These are phyloP conservation scores for Pomacea maculata DNA, from an alignment of 1,140 invertebrate species.

Conservation along the genomic window DNA sequence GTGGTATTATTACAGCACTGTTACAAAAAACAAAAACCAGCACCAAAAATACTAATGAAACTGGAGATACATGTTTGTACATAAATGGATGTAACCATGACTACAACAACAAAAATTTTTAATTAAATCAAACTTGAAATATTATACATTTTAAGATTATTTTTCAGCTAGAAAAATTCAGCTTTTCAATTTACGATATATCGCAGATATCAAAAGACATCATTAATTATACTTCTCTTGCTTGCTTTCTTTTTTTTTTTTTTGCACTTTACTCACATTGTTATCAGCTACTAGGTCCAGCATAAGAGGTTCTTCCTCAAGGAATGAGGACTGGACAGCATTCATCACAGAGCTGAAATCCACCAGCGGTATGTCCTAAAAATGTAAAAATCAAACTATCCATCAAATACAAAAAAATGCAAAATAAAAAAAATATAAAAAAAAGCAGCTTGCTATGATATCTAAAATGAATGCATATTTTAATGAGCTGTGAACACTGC, in stretches of 20 bases:
- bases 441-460: not conserved
- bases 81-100: too few relatives aligned
- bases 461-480: not conserved
- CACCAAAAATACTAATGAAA: not conserved
- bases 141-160: too few relatives aligned
- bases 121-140: too few relatives aligned
- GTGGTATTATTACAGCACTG: not conserved
- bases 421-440: not conserved
- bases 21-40: not conserved
- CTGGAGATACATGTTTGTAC: too few relatives aligned
- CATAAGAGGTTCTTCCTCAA: slow-evolving; percentile 55
- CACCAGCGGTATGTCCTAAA: slow-evolving; percentile 55
- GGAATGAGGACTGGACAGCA: slow-evolving; percentile 50
- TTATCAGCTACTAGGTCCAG: slow-evolving; percentile 56
- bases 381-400: slow-evolving; percentile 11
- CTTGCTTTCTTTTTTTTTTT: not conserved
- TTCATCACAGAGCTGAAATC: slow-evolving; percentile 51
- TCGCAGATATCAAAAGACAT: too few relatives aligned
- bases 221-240: not conserved
- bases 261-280: slow-evolving; percentile 43
- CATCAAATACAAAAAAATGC: slow-evolving; percentile 1
- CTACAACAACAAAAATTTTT: too few relatives aligned
- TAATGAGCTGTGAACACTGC: too few relatives aligned
- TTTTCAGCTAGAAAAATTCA: too few relatives aligned
- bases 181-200: too few relatives aligned